Evolutionary conservation across 2,888 invertebrate species (phyloP).

Genomic region (Ormyrus rosae): DNA sequence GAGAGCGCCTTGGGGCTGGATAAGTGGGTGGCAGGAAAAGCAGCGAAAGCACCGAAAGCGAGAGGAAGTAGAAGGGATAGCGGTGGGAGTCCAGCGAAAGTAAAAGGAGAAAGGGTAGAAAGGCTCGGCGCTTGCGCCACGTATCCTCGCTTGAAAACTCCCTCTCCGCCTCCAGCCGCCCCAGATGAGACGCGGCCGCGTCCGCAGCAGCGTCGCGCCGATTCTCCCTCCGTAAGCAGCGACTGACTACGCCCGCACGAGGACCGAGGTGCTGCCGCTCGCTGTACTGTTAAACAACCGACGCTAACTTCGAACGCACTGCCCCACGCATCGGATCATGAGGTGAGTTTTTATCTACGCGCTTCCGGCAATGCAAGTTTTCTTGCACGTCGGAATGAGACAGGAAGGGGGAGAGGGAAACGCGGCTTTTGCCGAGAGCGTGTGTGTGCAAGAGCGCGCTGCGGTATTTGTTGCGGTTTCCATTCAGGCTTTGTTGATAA

Average conservation of each 20-base stretch:
- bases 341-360: not conserved
- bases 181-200: conserved; percentile 61
- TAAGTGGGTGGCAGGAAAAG: too few relatives aligned
- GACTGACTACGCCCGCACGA: not conserved
- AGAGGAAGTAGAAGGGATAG: not conserved
- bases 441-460: too few relatives aligned
- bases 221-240: not conserved
- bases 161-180: conserved; percentile 57
- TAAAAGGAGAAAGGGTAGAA: conserved; percentile 37
- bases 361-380: too few relatives aligned
- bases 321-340: conserved; percentile 4
- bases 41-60: not conserved
- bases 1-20: too few relatives aligned
- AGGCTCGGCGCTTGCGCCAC: not conserved
- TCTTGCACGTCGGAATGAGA: too few relatives aligned
- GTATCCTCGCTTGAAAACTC: not conserved
- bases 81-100: conserved; percentile 1
- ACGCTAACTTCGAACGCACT: not conserved
- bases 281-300: too few relatives aligned
- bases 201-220: conserved; percentile 46
- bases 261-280: too few relatives aligned
- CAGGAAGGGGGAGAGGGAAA: too few relatives aligned
- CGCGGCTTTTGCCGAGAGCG: too few relatives aligned
- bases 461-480: too few relatives aligned
- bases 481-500: too few relatives aligned